These are phyloP conservation scores for Gymnoscopelus braueri DNA, from an alignment of 2,797 vertebrate species.

Conservation along the genomic window DNA sequence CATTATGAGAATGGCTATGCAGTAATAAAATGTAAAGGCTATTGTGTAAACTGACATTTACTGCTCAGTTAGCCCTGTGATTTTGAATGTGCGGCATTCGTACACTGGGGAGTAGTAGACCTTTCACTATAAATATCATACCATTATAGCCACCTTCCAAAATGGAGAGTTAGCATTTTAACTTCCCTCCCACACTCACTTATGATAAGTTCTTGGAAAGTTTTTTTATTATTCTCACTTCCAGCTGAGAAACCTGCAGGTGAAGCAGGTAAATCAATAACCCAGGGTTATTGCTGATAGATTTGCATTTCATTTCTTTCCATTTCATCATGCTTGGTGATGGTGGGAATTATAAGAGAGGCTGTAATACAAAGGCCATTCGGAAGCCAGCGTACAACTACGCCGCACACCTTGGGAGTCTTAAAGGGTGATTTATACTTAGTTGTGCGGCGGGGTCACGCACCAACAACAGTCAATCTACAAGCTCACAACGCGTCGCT, in stretches of 20 bases:
- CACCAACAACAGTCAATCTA: too few relatives aligned
- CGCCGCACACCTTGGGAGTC: conserved; percentile 34
- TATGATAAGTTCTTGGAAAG: conserved; percentile 16
- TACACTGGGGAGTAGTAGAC: conserved; percentile 47
- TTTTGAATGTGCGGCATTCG: conserved; percentile 24
- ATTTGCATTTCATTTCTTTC: conserved; percentile 8
- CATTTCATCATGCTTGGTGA: conserved; percentile 19
- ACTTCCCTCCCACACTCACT: conserved; percentile 16
- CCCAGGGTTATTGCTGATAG: neutral
- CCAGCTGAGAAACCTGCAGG: neutral
- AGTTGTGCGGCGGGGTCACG: too few relatives aligned
- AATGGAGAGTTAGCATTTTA: conserved; percentile 18
- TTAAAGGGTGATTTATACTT: conserved; percentile 1
- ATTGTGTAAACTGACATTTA: conserved; percentile 60
- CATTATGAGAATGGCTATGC: conserved; percentile 29
- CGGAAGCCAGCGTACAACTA: conserved; percentile 30
- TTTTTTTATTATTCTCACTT: neutral
- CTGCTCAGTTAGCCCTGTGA: conserved; percentile 33
- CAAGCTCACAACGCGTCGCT: too few relatives aligned
- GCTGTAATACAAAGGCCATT: conserved; percentile 4
- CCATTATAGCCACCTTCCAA: conserved; percentile 1
- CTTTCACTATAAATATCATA: conserved; percentile 48
- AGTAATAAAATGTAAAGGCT: conserved; percentile 49
- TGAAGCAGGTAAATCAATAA: neutral
- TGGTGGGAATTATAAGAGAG: conserved; percentile 1